phyloP scores from a whole-genome alignment of 2,888 invertebrate species.

The Aphidoletes aphidimyza region DNA sequence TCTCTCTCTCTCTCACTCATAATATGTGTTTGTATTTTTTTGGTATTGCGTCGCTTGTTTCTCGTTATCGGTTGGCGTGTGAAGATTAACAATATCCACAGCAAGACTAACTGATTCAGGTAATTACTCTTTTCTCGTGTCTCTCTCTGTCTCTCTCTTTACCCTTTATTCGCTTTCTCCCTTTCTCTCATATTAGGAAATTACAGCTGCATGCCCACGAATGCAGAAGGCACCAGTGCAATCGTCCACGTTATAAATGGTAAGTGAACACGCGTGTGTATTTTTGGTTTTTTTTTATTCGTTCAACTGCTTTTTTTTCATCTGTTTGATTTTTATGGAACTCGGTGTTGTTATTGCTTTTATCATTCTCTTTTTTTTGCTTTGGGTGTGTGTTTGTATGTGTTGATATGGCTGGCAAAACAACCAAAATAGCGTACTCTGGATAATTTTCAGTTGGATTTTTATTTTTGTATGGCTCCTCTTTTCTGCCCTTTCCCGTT shows the following conservation, averaged over 20 bases:
- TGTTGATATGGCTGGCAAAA: background rate
- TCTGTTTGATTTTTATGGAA: conserved; percentile 17
- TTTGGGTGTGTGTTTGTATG: background rate
- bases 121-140: conserved; percentile 71
- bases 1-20: background rate
- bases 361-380: background rate
- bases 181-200: no score
- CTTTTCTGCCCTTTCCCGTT: background rate
- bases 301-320: background rate
- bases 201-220: conserved; percentile 88
- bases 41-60: background rate
- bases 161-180: no score
- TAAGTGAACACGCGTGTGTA: conserved; percentile 65
- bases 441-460: background rate
- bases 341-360: background rate
- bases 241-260: conserved; percentile 91
- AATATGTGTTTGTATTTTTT: background rate
- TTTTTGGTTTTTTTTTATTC: background rate
- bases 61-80: conserved; percentile 50
- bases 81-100: conserved; percentile 76
- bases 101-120: conserved; percentile 83
- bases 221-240: conserved; percentile 84
- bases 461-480: background rate
- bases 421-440: conserved; percentile 13
- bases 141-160: no score